Evolutionary conservation across 2,797 vertebrate genomes (phyloP).

Genomic region (Rhynchonycteris naso): DNA sequence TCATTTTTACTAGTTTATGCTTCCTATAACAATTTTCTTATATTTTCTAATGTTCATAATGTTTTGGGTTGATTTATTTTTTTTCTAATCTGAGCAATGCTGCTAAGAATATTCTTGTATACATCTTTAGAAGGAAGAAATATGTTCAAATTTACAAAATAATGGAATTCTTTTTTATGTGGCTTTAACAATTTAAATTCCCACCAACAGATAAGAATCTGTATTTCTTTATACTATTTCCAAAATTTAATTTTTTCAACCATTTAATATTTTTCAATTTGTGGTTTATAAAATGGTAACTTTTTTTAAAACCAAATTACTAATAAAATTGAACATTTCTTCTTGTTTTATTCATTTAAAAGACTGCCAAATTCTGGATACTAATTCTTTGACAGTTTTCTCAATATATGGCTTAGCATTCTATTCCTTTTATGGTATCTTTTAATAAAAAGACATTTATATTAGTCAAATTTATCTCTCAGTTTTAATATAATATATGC

Average conservation of each 20-base stretch:
- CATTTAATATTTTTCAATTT: not conserved
- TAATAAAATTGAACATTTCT: not conserved
- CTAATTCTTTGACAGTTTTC: not conserved
- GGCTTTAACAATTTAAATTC: not conserved
- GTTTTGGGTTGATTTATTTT: not conserved
- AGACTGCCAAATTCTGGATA: not conserved
- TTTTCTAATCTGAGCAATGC: not conserved
- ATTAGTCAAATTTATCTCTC: constrained; percentile 23
- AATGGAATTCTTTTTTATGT: not conserved
- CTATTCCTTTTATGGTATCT: not conserved
- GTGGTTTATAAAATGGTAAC: not conserved
- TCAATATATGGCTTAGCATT: not conserved
- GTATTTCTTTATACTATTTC: not conserved
- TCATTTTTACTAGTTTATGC: not conserved
- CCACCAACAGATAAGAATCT: not conserved
- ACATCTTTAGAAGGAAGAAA: not conserved
- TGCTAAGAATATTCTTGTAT: not conserved
- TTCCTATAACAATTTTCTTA: not conserved
- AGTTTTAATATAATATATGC: not conserved
- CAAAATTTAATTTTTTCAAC: not conserved
- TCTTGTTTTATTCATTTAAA: constrained; percentile 24
- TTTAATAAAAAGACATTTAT: constrained; percentile 2
- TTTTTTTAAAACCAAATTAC: not conserved
- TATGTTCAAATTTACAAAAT: not conserved
- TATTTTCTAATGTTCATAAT: not conserved